Percentiles rank a stretch among this genome's conserved stretches.
phyloP scores from a whole-genome alignment of 1,140 invertebrate genomes.

The Drepana arcuata region DNA sequence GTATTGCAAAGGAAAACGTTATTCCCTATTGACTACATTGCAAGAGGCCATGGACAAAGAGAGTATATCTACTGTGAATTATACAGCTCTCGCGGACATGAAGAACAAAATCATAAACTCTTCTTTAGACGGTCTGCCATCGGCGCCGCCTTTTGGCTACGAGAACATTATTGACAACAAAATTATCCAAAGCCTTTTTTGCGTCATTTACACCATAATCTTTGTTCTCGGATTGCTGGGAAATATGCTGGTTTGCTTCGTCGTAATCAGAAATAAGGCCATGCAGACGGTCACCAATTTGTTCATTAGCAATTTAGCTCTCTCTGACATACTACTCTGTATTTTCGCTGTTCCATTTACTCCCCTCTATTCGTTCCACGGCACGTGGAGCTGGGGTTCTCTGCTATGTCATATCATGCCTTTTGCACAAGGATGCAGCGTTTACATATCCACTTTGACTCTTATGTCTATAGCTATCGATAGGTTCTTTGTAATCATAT shows the following conservation, averaged over 20 bases:
- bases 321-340: conserved; percentile 96
- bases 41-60: too few species aligned
- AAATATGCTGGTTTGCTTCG: conserved; percentile 94
- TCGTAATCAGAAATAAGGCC: conserved; percentile 91
- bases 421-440: conserved; percentile 92
- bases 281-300: conserved; percentile 99
- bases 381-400: conserved; percentile 92
- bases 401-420: conserved; percentile 93
- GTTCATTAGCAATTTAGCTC: conserved; percentile 96
- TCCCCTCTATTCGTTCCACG: conserved; percentile 91
- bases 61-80: conserved; percentile 28
- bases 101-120: conserved; percentile 32
- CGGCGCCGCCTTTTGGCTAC: conserved; percentile 18
- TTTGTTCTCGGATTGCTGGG: conserved; percentile 93
- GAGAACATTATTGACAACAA: conserved; percentile 78
- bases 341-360: conserved; percentile 95
- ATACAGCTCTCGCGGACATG: conserved; percentile 27
- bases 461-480: conserved; percentile 98
- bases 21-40: too few species aligned
- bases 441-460: conserved; percentile 98
- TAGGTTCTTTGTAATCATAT: conserved; percentile 97
- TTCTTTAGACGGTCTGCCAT: conserved; percentile 18
- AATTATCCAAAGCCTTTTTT: conserved; percentile 86
- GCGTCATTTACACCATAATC: conserved; percentile 89
- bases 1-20: too few species aligned